Evolutionary conservation across 1,140 invertebrate species (phyloP).

Genomic region (Neodiprion pinetum): DNA sequence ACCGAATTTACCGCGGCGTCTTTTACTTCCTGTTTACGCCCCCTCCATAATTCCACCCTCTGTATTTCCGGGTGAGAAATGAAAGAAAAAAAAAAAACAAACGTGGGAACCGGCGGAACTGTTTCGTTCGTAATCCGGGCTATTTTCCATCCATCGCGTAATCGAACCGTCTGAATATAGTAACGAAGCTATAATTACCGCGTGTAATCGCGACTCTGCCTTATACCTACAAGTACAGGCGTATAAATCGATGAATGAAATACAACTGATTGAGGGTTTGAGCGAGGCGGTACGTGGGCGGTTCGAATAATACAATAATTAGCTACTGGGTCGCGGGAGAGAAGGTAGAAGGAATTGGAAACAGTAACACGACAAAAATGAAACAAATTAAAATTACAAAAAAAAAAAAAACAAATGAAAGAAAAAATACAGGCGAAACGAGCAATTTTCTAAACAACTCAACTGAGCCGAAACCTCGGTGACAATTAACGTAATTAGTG

Average conservation of each 20-base stretch:
- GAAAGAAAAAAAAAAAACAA: neutral
- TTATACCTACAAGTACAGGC: neutral
- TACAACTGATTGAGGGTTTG: neutral
- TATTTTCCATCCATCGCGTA: neutral
- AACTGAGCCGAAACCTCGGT: neutral
- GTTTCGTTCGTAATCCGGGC: no score
- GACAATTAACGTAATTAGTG: neutral
- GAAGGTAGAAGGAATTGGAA: slow-evolving; percentile 20
- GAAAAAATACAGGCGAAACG: no score
- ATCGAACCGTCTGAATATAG: neutral
- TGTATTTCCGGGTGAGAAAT: no score
- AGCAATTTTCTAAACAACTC: no score
- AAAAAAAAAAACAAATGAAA: neutral
- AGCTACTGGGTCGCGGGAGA: slow-evolving; percentile 15
- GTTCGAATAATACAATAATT: neutral
- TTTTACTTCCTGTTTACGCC: no score
- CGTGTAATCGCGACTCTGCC: neutral
- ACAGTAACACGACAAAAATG: slow-evolving; percentile 20
- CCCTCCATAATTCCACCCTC: no score
- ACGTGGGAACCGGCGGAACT: neutral
- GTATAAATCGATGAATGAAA: neutral
- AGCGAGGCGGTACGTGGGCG: neutral
- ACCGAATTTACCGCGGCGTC: no score
- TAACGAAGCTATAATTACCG: neutral
- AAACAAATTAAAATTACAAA: neutral